phyloP scores from a whole-genome alignment of 1,140 invertebrate genomes.

The Hycleus cichorii region DNA sequence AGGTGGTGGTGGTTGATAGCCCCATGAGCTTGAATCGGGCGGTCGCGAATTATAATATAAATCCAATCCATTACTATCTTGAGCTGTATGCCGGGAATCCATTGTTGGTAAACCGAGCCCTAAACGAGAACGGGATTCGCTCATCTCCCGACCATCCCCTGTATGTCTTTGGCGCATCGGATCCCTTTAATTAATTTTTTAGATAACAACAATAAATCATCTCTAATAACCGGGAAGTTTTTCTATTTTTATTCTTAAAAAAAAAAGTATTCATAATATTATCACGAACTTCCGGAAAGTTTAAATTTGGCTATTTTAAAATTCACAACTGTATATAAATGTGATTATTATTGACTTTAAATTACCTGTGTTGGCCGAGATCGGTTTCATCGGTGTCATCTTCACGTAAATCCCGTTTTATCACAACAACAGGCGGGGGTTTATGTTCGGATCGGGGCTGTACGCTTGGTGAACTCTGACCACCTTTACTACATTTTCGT shows the following conservation, averaged over 20 bases:
- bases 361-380: constrained; percentile 46
- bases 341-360: too few species aligned
- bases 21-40: constrained; percentile 38
- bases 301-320: too few species aligned
- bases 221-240: too few species aligned
- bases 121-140: constrained; percentile 63
- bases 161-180: constrained; percentile 44
- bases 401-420: constrained; percentile 83
- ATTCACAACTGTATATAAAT: too few species aligned
- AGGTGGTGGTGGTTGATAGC: constrained; percentile 61
- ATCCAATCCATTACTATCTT: constrained; percentile 64
- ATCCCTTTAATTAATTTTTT: constrained; percentile 35
- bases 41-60: constrained; percentile 73
- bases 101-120: constrained; percentile 56
- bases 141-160: constrained; percentile 67
- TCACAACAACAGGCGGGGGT: constrained; percentile 85
- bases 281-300: too few species aligned
- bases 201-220: neutral
- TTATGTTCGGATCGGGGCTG: constrained; percentile 70
- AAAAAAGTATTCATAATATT: too few species aligned
- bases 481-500: constrained; percentile 58
- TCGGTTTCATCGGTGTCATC: constrained; percentile 64
- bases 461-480: constrained; percentile 56
- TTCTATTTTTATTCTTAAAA: too few species aligned
- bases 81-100: constrained; percentile 25